Evolutionary conservation across 2,113 vertebrate species (phyloP).

Genomic region (Climacteris rufus): DNA sequence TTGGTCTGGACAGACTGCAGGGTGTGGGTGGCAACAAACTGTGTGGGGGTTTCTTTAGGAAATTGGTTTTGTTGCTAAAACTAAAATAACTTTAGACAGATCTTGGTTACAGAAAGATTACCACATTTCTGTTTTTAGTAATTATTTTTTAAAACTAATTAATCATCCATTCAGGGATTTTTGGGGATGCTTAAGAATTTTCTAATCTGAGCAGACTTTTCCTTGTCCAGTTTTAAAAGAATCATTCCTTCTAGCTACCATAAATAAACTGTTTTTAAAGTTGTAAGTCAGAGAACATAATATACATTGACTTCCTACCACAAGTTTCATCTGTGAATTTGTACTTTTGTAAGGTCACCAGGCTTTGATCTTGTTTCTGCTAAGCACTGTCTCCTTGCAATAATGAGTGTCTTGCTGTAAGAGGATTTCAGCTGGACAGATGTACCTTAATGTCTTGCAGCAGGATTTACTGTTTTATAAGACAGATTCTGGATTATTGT

Average conservation of each 20-base stretch:
- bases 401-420: slow-evolving; percentile 43
- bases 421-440: slow-evolving; percentile 61
- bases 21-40: neutral
- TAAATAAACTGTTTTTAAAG: neutral
- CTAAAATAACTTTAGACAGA: neutral
- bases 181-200: neutral
- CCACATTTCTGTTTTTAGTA: neutral
- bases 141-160: neutral
- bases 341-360: neutral
- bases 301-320: neutral
- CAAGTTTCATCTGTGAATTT: neutral
- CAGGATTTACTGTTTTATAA: slow-evolving; percentile 55
- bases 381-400: neutral
- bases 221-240: neutral
- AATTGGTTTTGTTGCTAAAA: neutral
- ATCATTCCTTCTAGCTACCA: neutral
- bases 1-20: neutral
- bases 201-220: neutral
- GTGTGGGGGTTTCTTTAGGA: neutral
- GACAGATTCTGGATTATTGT: slow-evolving; percentile 16
- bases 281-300: neutral
- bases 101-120: neutral
- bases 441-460: slow-evolving; percentile 52
- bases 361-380: slow-evolving; percentile 18
- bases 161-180: neutral